These are phyloP conservation scores for Trinectes maculatus DNA, from an alignment of 2,113 vertebrate genomes.

Conservation along the genomic window DNA sequence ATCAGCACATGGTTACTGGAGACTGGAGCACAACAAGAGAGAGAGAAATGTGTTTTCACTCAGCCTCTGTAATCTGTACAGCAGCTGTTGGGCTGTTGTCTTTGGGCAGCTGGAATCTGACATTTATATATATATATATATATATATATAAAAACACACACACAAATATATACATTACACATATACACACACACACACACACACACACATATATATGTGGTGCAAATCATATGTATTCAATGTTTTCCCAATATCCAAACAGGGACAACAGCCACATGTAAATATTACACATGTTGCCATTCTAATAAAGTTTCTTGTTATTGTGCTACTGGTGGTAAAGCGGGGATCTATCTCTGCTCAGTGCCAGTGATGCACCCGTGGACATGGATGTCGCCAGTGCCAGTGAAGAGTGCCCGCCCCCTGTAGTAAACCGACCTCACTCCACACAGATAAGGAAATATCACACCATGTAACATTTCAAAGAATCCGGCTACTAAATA, in stretches of 20 bases:
- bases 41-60: slow-evolving; percentile 58
- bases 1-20: slow-evolving; percentile 37
- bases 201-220: too few species aligned
- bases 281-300: too few species aligned
- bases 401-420: slow-evolving; percentile 65
- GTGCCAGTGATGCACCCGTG: slow-evolving; percentile 34
- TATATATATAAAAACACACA: too few species aligned
- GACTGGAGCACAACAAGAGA: slow-evolving; percentile 38
- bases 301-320: too few species aligned
- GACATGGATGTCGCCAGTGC: slow-evolving; percentile 38
- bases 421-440: slow-evolving; percentile 66
- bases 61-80: slow-evolving; percentile 56
- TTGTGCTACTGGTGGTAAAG: slow-evolving; percentile 6
- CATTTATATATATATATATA: too few species aligned
- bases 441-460: slow-evolving; percentile 21
- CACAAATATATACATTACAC: too few species aligned
- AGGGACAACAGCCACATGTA: too few species aligned
- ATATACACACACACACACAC: too few species aligned
- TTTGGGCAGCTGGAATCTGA: slow-evolving; percentile 40
- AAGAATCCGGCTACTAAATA: too few species aligned
- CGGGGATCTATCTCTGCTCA: slow-evolving; percentile 21
- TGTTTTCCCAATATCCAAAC: too few species aligned
- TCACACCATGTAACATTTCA: slow-evolving; percentile 5
- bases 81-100: slow-evolving; percentile 69
- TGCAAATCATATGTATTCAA: too few species aligned